These are phyloP conservation scores for Trissoscelio sp. DNA, from an alignment of 2,888 invertebrate genomes.

Conservation along the genomic window DNA sequence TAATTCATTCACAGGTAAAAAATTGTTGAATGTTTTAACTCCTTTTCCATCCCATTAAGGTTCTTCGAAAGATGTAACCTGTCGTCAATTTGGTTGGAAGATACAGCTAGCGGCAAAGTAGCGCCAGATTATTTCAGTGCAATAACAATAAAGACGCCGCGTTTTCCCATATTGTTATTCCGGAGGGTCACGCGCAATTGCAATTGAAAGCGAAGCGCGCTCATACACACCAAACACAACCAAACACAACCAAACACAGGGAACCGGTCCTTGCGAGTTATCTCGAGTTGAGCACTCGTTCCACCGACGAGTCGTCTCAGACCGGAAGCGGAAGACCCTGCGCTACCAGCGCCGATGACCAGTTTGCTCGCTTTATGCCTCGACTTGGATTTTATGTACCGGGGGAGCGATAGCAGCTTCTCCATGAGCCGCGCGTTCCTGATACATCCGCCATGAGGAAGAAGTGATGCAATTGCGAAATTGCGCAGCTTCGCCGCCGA, in stretches of 20 bases:
- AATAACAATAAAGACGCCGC: constrained; percentile 41
- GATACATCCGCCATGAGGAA: constrained; percentile 54
- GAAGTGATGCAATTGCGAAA: constrained; percentile 52
- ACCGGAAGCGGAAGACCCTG: constrained; percentile 71
- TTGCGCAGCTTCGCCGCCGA: constrained; percentile 33
- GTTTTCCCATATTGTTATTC: constrained; percentile 43
- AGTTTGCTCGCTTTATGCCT: constrained; percentile 72
- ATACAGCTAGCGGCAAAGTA: neutral
- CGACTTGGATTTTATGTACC: constrained; percentile 71
- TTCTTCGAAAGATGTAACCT: neutral
- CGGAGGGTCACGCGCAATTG: constrained; percentile 36
- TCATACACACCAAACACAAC: constrained; percentile 42
- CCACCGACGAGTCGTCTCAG: constrained; percentile 4
- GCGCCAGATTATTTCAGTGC: constrained; percentile 15
- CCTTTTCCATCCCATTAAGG: neutral
- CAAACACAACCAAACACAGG: constrained; percentile 44
- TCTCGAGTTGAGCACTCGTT: constrained; percentile 1
- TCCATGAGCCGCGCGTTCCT: constrained; percentile 43
- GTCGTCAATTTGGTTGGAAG: constrained; percentile 15
- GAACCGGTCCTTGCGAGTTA: constrained; percentile 24
- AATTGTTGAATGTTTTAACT: too few relatives aligned
- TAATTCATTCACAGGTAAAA: too few relatives aligned
- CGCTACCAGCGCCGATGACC: constrained; percentile 59
- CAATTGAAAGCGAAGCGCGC: constrained; percentile 40
- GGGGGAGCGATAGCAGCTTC: constrained; percentile 59